Evolutionary conservation across 2,113 vertebrate genomes (phyloP), one percentile per base, ranked within the genome.

Genomic region (Hyperopisus bebe): DNA sequence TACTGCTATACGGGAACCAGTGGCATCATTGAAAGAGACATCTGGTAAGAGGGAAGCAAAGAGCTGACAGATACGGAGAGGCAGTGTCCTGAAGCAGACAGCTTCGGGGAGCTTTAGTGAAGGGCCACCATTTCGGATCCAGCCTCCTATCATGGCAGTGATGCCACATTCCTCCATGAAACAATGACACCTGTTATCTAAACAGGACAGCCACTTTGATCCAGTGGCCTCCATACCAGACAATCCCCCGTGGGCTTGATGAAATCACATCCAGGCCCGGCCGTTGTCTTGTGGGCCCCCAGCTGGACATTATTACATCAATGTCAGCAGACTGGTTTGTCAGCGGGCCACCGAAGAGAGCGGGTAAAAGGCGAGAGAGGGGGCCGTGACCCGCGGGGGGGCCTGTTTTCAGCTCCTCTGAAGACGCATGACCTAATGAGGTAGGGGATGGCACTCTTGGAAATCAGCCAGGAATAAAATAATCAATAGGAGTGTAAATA

Each of bases 191-290:
- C 39, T 91, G 91, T 92, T 90, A 91, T 89, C 85, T 87, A 50
- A 74, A 91, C 80, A 74, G 88, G 90, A 91, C 92, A 90, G 89
- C 70, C 39, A 19, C 91, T 91, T 90, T 90, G 80, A 91, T 91
- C 80, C 66, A 84, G 88, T 42, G 85, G 90, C 66, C 70, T 82
- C 86, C 3, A 27, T 87, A 89, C 55, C 35, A 90, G 80, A 89
- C 91, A 88, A 66, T 44, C 80, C 90, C 53, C 90, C 86, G 55
- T 90, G 90, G 91, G 88, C 86, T 88, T 90, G 90, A 91, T 91
- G 44, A 92, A 90, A 92, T 91, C 85, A 62, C 85, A 74, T 88
- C 44, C 55, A 47, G 74, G 47, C 88, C 89, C 87, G 83, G 83
- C 47, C 89, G 66, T 19, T 5, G 58, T 77, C 89, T 39, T 84